Conservation (phyloP, 1,140 invertebrate genomes). For the Leptoteleia sp. region DNA sequence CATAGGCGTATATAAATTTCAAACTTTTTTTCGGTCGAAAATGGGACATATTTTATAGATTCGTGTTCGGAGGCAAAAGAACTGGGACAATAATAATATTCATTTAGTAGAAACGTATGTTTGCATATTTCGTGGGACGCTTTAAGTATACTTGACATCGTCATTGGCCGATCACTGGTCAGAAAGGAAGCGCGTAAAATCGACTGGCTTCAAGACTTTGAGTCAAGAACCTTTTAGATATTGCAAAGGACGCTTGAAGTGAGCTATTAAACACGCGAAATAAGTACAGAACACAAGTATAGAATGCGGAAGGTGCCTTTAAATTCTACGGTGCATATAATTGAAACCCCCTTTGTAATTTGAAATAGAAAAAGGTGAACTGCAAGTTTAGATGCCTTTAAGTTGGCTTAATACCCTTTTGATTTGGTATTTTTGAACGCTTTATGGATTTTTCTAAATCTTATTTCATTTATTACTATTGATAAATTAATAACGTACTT, state of each 20-base stretch:
- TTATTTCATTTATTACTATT: too few relatives aligned
- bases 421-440: too few relatives aligned
- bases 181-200: slow-evolving; percentile 37
- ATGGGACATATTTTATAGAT: too few relatives aligned
- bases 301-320: slow-evolving; percentile 68
- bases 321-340: slow-evolving; percentile 36
- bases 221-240: slow-evolving; percentile 51
- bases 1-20: too few relatives aligned
- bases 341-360: slow-evolving; percentile 29
- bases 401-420: too few relatives aligned
- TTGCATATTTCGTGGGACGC: too few relatives aligned
- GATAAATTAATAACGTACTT: too few relatives aligned
- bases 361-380: slow-evolving; percentile 24
- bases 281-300: slow-evolving; percentile 57
- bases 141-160: slow-evolving; percentile 36
- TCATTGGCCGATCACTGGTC: slow-evolving; percentile 38
- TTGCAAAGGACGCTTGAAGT: slow-evolving; percentile 66
- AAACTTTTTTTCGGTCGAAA: too few relatives aligned
- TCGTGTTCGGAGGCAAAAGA: not conserved
- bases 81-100: too few relatives aligned
- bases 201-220: slow-evolving; percentile 32
- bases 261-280: slow-evolving; percentile 59
- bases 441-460: too few relatives aligned
- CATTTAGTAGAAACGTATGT: too few relatives aligned
- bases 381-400: not conserved